Conservation (phyloP, 2,113 vertebrate genomes). For the Glaucidium brasilianum region DNA sequence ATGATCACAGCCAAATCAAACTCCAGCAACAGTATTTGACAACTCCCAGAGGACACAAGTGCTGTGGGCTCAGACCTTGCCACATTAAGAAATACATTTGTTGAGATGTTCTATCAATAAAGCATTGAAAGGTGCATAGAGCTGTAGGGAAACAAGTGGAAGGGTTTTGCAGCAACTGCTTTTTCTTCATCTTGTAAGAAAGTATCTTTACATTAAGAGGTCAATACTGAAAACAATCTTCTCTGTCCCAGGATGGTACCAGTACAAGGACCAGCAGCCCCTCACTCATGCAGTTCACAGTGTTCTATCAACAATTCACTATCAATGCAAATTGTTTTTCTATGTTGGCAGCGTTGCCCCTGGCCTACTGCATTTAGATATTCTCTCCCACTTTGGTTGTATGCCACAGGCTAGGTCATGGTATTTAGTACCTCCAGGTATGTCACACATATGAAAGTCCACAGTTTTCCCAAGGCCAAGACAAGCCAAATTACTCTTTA, state of each 20-base stretch:
- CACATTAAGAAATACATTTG: background rate
- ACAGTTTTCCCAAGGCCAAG: background rate
- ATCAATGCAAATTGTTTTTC: fast-evolving
- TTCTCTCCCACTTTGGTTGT: background rate
- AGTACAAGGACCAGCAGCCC: background rate
- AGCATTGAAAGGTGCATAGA: background rate
- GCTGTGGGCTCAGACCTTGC: background rate
- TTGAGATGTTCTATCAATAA: background rate
- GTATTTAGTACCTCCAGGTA: background rate
- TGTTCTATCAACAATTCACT: background rate
- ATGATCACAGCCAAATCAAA: background rate
- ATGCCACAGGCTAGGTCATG: background rate
- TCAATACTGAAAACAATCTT: background rate
- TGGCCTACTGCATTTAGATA: background rate
- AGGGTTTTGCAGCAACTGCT: background rate
- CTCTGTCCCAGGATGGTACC: background rate
- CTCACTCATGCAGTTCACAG: background rate
- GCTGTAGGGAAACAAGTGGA: background rate
- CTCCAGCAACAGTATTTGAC: background rate
- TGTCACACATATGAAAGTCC: background rate
- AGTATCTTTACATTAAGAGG: background rate
- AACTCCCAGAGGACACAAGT: background rate
- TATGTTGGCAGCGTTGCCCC: background rate
- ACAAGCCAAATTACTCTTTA: background rate
- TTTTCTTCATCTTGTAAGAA: background rate